Conservation (phyloP, 2,113 vertebrate species). For the Nansenia antarctica region DNA sequence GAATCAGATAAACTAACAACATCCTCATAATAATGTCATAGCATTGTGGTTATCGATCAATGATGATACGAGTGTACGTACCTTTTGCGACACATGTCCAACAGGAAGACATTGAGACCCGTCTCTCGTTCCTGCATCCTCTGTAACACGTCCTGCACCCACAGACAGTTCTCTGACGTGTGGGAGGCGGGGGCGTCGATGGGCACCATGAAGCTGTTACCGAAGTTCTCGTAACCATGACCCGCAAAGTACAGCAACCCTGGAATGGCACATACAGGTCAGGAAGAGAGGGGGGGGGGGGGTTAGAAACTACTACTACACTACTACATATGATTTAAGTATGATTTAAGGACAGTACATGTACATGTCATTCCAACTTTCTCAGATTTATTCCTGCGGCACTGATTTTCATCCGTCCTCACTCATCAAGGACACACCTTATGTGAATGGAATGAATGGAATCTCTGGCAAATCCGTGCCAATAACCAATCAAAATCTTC, state of each 20-base stretch:
- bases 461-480: too few species aligned
- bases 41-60: background rate
- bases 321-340: too few species aligned
- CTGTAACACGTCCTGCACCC: slow-evolving; percentile 81
- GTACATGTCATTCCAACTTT: too few species aligned
- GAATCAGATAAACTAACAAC: background rate
- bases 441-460: too few species aligned
- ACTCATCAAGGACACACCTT: too few species aligned
- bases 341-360: background rate
- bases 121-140: slow-evolving; percentile 84
- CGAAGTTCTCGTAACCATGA: slow-evolving; percentile 87
- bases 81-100: slow-evolving; percentile 91
- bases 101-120: slow-evolving; percentile 83
- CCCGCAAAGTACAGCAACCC: slow-evolving; percentile 87
- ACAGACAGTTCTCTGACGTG: slow-evolving; percentile 82
- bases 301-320: background rate
- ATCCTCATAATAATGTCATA: background rate
- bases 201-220: slow-evolving; percentile 91
- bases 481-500: too few species aligned
- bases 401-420: too few species aligned
- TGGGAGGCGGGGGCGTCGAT: slow-evolving; percentile 79
- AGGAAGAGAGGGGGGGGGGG: background rate
- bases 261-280: slow-evolving; percentile 43
- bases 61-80: slow-evolving; percentile 25
- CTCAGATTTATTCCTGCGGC: too few species aligned